Conservation (phyloP, 30 jellyfish, hydroid and myxozoan species). For the Aurelia aurita region DNA sequence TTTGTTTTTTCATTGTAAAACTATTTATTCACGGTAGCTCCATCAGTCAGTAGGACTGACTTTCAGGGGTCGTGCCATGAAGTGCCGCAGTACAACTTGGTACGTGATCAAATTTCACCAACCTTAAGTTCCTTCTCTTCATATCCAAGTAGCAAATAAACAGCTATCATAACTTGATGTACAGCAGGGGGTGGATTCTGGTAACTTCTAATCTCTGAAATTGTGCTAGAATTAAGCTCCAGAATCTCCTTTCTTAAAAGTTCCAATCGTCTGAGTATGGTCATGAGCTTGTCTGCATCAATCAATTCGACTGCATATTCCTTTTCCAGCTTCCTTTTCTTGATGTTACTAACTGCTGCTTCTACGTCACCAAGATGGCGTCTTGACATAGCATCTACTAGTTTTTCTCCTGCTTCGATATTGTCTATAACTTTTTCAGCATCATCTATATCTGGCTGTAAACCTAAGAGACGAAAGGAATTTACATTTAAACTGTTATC, state of each 20-base stretch:
- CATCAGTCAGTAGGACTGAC: too few relatives aligned
- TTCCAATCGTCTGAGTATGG: slow-evolving; percentile 75
- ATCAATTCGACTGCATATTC: slow-evolving; percentile 72
- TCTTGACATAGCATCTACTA: slow-evolving; percentile 85
- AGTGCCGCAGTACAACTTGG: too few relatives aligned
- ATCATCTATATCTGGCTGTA: slow-evolving; percentile 71
- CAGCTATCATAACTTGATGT: slow-evolving; percentile 90
- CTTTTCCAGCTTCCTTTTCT: slow-evolving; percentile 73
- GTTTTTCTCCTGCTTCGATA: slow-evolving; percentile 78
- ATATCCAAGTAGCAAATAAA: slow-evolving; percentile 82
- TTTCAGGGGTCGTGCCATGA: too few relatives aligned
- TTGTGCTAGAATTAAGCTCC: slow-evolving; percentile 90
- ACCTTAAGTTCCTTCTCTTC: slow-evolving; percentile 93
- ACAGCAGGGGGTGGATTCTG: slow-evolving; percentile 92
- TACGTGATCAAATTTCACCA: background rate
- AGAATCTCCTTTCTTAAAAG: slow-evolving; percentile 81
- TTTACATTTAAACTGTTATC: too few relatives aligned
- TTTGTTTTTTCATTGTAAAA: too few relatives aligned
- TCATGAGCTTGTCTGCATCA: slow-evolving; percentile 80
- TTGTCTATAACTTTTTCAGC: slow-evolving; percentile 79
- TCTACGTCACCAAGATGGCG: slow-evolving; percentile 87
- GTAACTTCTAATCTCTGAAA: slow-evolving; percentile 90
- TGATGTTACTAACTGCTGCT: slow-evolving; percentile 73
- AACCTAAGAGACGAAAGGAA: slow-evolving; percentile 17
- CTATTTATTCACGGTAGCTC: too few relatives aligned